Conservation (phyloP, 2,888 invertebrate genomes). For the Leptinotarsa haldemani region DNA sequence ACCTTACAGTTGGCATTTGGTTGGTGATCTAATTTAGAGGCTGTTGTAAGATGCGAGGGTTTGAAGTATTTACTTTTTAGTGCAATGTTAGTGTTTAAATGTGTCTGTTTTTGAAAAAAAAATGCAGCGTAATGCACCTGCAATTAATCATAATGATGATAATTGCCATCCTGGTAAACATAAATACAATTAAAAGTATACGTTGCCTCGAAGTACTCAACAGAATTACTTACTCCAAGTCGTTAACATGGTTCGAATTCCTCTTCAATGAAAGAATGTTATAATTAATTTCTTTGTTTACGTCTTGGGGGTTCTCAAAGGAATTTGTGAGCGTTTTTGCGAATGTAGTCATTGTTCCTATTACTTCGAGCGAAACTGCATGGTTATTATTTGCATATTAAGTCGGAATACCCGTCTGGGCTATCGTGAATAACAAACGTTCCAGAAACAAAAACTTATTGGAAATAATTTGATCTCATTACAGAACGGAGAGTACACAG, state of each 20-base stretch:
- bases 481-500: too few species aligned
- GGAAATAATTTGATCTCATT: too few species aligned
- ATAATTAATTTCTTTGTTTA: background rate
- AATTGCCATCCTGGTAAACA: slow-evolving; percentile 3
- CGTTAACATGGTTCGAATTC: slow-evolving; percentile 10
- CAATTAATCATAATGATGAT: background rate
- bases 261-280: background rate
- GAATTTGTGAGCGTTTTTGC: slow-evolving; percentile 2
- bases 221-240: background rate
- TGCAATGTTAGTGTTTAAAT: too few species aligned
- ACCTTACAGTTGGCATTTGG: too few species aligned
- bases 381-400: background rate
- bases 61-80: too few species aligned
- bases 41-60: too few species aligned
- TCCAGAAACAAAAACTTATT: too few species aligned
- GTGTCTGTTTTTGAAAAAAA: background rate
- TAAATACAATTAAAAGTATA: background rate
- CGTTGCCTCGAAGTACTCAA: background rate
- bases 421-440: background rate
- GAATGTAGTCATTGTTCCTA: background rate
- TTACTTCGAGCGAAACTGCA: background rate
- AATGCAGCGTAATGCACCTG: background rate
- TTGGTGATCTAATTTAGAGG: too few species aligned
- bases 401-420: background rate
- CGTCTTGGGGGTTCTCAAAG: slow-evolving; percentile 10